A percentile compares a stretch with the other conserved stretches of the same genome.
Conservation (phyloP, 2,797 vertebrate species). For the Cephalopachus bancanus region DNA sequence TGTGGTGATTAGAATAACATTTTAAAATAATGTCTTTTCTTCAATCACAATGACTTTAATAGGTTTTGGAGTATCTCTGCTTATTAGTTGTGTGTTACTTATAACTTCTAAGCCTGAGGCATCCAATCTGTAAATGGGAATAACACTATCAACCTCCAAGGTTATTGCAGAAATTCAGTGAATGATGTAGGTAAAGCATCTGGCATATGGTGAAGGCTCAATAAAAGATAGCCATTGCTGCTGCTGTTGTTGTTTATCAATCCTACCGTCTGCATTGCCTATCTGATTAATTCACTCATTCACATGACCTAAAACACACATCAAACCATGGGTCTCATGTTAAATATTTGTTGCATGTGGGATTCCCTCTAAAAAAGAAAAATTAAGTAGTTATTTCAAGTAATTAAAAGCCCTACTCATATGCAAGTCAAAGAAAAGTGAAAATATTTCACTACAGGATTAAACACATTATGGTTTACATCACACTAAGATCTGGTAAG, state of each 20-base stretch:
- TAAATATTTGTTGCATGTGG: slow-evolving; percentile 68
- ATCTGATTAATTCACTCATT: slow-evolving; percentile 35
- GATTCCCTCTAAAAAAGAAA: slow-evolving; percentile 82
- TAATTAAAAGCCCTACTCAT: slow-evolving; percentile 83
- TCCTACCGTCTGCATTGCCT: not conserved
- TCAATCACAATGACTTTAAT: not conserved
- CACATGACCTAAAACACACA: slow-evolving; percentile 21
- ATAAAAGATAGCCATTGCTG: not conserved
- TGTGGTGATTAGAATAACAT: slow-evolving; percentile 11
- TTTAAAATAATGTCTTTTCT: slow-evolving; percentile 51
- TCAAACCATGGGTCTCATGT: slow-evolving; percentile 65
- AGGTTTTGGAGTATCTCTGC: not conserved
- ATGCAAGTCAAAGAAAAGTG: slow-evolving; percentile 77
- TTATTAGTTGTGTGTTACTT: not conserved
- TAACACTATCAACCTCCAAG: not conserved
- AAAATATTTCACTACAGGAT: slow-evolving; percentile 86
- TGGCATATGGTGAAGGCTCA: not conserved
- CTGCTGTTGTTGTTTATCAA: slow-evolving; percentile 20
- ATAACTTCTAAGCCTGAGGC: not conserved
- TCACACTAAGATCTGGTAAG: slow-evolving; percentile 81
- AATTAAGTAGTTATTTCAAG: slow-evolving; percentile 83
- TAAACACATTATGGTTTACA: slow-evolving; percentile 82
- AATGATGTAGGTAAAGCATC: not conserved
- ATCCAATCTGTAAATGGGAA: not conserved
- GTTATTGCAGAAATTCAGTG: not conserved